A percentile compares a stretch with the other conserved stretches of the same genome.
These are phyloP conservation scores for Gephyroberyx darwinii DNA, from an alignment of 2,797 vertebrate species.

Conservation along the genomic window DNA sequence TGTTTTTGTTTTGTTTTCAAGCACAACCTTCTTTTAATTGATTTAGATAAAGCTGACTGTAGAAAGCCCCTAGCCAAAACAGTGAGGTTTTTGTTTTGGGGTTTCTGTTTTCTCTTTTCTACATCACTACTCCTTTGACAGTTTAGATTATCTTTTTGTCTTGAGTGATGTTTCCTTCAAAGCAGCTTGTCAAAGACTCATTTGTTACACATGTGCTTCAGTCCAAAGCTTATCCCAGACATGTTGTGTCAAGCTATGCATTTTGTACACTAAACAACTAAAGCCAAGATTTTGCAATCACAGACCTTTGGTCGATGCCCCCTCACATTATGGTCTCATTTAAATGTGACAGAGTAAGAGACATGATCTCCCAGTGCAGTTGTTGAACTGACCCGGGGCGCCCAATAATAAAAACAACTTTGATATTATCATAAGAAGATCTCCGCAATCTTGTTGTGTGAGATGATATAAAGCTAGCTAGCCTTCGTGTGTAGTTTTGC, in stretches of 20 bases:
- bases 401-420: conserved; percentile 16
- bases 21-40: conserved; percentile 60
- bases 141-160: conserved; percentile 48
- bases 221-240: conserved; percentile 1
- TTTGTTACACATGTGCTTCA: conserved; percentile 2
- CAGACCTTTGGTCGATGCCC: conserved; percentile 4
- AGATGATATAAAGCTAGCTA: background rate
- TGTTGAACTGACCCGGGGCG: conserved; percentile 4
- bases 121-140: conserved; percentile 35
- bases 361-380: background rate
- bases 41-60: conserved; percentile 55
- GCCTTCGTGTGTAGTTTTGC: background rate
- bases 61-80: conserved; percentile 58
- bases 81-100: conserved; percentile 10
- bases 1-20: conserved; percentile 67
- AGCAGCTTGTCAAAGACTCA: conserved; percentile 6
- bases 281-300: background rate
- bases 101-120: conserved; percentile 27
- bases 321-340: conserved; percentile 12
- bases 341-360: background rate
- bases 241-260: background rate
- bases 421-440: background rate
- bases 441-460: background rate
- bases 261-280: background rate
- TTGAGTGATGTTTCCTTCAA: conserved; percentile 30